phyloP scores from a whole-genome alignment of 2,888 invertebrate species.

The Oligia strigilis region DNA sequence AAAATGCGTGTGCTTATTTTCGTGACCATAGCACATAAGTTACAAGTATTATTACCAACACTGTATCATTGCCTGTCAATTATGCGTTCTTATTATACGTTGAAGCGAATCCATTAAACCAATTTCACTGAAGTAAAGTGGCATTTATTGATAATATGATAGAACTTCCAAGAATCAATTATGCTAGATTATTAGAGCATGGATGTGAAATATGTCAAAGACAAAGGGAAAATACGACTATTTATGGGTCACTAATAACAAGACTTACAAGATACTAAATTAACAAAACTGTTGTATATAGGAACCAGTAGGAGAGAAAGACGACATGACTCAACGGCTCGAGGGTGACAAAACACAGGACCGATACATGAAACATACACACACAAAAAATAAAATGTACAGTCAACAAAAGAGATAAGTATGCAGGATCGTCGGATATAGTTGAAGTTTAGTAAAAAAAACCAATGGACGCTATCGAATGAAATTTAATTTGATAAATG shows the following conservation, averaged over 20 bases:
- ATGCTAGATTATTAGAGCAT: slow-evolving; percentile 5
- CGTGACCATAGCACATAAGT: slow-evolving; percentile 32
- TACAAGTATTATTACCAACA: slow-evolving; percentile 26
- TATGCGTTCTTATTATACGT: slow-evolving; percentile 35
- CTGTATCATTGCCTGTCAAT: slow-evolving; percentile 38
- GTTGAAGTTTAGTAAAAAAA: too few species aligned
- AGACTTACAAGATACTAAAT: background rate
- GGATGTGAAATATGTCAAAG: background rate
- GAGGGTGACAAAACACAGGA: slow-evolving; percentile 4
- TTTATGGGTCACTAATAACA: background rate
- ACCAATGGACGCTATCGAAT: too few species aligned
- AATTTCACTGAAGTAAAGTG: slow-evolving; percentile 35
- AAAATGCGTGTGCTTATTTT: slow-evolving; percentile 4
- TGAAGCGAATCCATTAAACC: slow-evolving; percentile 28
- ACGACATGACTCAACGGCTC: background rate
- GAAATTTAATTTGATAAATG: too few species aligned
- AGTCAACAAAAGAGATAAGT: too few species aligned
- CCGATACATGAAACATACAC: background rate
- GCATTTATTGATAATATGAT: slow-evolving; percentile 32
- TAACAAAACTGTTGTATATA: background rate
- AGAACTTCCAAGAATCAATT: slow-evolving; percentile 12
- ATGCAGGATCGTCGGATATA: too few species aligned
- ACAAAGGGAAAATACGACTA: background rate
- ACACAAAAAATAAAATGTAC: background rate
- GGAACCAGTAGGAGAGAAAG: background rate